Percentiles rank a stretch among this genome's conserved stretches.
These are phyloP conservation scores for Castor canadensis DNA, from an alignment of 2,113 vertebrate species.

Conservation along the genomic window DNA sequence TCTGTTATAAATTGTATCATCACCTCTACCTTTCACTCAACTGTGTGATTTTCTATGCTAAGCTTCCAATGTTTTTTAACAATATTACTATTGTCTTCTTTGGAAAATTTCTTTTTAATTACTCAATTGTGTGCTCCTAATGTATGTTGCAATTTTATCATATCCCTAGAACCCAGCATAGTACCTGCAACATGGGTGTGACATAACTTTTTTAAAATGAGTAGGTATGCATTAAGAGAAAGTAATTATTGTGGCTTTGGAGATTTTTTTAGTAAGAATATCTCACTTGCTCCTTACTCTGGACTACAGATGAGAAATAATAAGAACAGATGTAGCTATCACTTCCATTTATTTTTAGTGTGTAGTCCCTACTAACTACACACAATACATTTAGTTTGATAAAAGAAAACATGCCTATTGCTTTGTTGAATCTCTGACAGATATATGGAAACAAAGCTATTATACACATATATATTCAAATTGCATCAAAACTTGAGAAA, in stretches of 20 bases:
- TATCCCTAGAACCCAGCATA: not conserved
- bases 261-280: not conserved
- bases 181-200: not conserved
- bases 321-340: not conserved
- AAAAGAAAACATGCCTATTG: not conserved
- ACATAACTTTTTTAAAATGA: not conserved
- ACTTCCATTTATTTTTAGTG: not conserved
- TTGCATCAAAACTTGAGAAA: slow-evolving; percentile 33
- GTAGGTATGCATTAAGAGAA: not conserved
- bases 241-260: not conserved
- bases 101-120: too few relatives aligned
- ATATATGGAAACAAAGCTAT: slow-evolving; percentile 8
- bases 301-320: not conserved
- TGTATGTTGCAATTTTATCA: not conserved
- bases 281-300: not conserved
- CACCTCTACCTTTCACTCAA: not conserved
- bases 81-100: not conserved
- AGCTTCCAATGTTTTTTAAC: not conserved
- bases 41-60: not conserved
- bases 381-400: slow-evolving; percentile 2
- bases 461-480: not conserved
- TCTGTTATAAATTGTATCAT: not conserved
- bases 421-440: not conserved
- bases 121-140: not conserved
- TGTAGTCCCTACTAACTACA: not conserved